These are phyloP conservation scores for Calliopsis andreniformis DNA, from an alignment of 1,140 invertebrate species.

Conservation along the genomic window DNA sequence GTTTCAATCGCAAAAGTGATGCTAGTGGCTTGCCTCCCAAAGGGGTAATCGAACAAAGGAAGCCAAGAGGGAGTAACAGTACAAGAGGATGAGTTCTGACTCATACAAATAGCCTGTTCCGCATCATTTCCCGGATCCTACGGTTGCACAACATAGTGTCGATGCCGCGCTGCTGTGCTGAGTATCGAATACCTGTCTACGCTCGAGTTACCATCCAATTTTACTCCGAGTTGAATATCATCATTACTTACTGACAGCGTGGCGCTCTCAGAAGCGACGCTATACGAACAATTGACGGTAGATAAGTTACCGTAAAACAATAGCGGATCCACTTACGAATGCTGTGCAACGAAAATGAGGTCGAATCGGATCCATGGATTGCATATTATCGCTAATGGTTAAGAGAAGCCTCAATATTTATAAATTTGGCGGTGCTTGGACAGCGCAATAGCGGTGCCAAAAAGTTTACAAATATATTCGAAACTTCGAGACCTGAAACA, in stretches of 20 bases:
- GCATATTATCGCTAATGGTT: too few relatives aligned
- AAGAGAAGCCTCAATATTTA: too few relatives aligned
- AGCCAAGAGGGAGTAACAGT: background rate
- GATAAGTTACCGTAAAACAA: background rate
- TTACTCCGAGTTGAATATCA: conserved; percentile 56
- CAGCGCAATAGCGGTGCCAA: too few relatives aligned
- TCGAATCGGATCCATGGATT: background rate
- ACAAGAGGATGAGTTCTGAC: conserved; percentile 31
- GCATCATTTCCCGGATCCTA: conserved; percentile 55
- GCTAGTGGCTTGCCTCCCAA: background rate
- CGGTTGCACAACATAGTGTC: conserved; percentile 42
- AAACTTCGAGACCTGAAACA: too few relatives aligned
- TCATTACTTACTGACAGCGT: conserved; percentile 49
- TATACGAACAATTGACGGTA: conserved; percentile 4
- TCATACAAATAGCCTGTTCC: conserved; percentile 44
- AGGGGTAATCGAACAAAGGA: conserved; percentile 25
- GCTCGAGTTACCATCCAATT: conserved; percentile 57
- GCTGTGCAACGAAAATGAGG: background rate
- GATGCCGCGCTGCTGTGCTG: conserved; percentile 19
- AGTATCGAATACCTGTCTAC: conserved; percentile 23
- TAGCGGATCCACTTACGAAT: conserved; percentile 3
- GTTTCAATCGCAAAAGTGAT: conserved; percentile 5
- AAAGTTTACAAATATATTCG: too few relatives aligned
- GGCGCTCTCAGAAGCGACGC: conserved; percentile 13
- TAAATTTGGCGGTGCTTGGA: too few relatives aligned